Conservation (phyloP, 1,140 invertebrate species). For the Drosophila sulfurigaster region DNA sequence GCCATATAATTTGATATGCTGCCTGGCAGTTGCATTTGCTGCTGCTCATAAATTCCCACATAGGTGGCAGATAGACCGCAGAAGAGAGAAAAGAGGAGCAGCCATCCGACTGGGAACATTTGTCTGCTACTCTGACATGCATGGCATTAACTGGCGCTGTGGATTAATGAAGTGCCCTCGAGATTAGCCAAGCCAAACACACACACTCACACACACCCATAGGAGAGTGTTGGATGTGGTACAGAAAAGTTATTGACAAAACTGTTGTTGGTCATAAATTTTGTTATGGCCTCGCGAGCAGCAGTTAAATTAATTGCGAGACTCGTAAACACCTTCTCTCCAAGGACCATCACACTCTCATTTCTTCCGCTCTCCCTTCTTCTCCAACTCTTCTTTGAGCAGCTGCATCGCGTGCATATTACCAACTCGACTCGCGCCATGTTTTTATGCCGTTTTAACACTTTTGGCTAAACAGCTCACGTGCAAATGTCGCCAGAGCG, state of each 20-base stretch:
- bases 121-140: slow-evolving; percentile 78
- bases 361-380: too few relatives aligned
- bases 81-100: not conserved
- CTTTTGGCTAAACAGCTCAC: slow-evolving; percentile 81
- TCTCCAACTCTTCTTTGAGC: not conserved
- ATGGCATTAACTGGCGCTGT: slow-evolving; percentile 76
- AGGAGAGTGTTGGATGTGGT: not conserved
- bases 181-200: slow-evolving; percentile 63
- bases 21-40: slow-evolving; percentile 78
- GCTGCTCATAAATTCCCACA: slow-evolving; percentile 73
- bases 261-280: slow-evolving; percentile 80
- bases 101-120: slow-evolving; percentile 48
- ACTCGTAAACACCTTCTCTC: slow-evolving; percentile 74
- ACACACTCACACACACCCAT: not conserved
- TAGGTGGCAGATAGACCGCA: slow-evolving; percentile 17
- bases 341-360: slow-evolving; percentile 14
- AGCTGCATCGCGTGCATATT: slow-evolving; percentile 59
- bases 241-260: slow-evolving; percentile 79
- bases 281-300: slow-evolving; percentile 75
- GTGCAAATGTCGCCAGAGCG: slow-evolving; percentile 66
- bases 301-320: slow-evolving; percentile 79
- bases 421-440: slow-evolving; percentile 25
- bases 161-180: slow-evolving; percentile 79
- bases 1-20: slow-evolving; percentile 81
- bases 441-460: slow-evolving; percentile 76